Percentiles rank a stretch among this genome's conserved stretches.
phyloP scores from a whole-genome alignment of 1,140 invertebrate species.

The Campoletis sonorensis region DNA sequence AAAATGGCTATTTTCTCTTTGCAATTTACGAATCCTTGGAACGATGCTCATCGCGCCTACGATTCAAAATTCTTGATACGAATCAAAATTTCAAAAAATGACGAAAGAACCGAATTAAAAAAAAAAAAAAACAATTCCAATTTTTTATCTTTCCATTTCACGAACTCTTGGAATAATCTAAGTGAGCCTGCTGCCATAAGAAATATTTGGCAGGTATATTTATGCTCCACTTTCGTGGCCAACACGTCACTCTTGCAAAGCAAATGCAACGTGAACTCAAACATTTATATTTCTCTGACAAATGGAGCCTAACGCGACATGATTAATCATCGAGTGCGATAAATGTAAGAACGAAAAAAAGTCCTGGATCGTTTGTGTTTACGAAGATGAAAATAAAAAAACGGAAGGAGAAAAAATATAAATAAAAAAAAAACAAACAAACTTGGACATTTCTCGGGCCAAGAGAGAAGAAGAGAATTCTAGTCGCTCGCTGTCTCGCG shows the following conservation, averaged over 20 bases:
- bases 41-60: too few species aligned
- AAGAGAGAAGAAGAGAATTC: too few species aligned
- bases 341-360: slow-evolving; percentile 5
- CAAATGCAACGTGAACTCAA: background rate
- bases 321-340: background rate
- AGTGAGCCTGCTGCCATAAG: background rate
- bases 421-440: background rate
- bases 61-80: too few species aligned
- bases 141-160: too few species aligned
- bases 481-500: too few species aligned
- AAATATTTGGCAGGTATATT: background rate
- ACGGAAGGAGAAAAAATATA: background rate
- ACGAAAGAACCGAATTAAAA: too few species aligned
- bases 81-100: too few species aligned
- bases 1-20: too few species aligned
- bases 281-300: background rate
- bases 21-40: background rate
- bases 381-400: background rate
- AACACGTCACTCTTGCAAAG: background rate
- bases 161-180: too few species aligned
- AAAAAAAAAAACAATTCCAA: too few species aligned
- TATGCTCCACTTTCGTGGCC: slow-evolving; percentile 1
- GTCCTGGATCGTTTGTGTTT: background rate
- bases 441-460: background rate
- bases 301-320: background rate